Base-by-base conservation (phyloP, 2,888 invertebrate genomes). In the Ametastegia equiseti region DNA sequence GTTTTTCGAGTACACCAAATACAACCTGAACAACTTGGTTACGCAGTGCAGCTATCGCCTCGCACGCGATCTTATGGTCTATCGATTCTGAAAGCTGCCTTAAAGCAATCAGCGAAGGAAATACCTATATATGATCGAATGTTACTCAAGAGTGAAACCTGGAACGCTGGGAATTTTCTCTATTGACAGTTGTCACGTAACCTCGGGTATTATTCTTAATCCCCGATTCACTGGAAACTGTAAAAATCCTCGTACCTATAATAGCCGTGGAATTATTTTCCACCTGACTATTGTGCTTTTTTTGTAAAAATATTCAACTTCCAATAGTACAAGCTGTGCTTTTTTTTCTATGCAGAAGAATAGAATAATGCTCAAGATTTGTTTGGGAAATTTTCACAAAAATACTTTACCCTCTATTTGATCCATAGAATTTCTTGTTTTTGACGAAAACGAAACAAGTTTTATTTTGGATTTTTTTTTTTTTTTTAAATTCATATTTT, bases 31-130 rank as follows among this genome's bases (percentile, higher is more conserved):
- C 42, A 9, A 13, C 3, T 36, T 36, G 7, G 36, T 23, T 67
- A 67, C 19, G 36, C 65, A 19, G 39, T 36, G 65, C 36, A n/a
- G n/a, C n/a, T n/a, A n/a, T 67, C 39, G 19, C n/a, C n/a, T 67
- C 39, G n/a, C 23, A 67, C 39, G 65, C n/a, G 19, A 19, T 67
- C 23, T 67, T 60, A 27, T 60, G 30, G 30, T 15, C 60, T 67
- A 67, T 67, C 36, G 36, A 39, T 67, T 67, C 9, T 67, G 7
- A 67, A 39, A 36, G n/a, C 15, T 67, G n/a, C 65, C 65, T 27
- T n/a, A n/a, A 39, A 33, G 65, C 65, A 67, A 67, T 67, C 39
- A 33, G 65, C 9, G 39, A 67, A 39, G 39, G n/a, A 39, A 39
- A 36, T 63, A 54, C 19, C n/a, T 19, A 33, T n/a, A 33, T 30